Evolutionary conservation across 2,888 invertebrate species (phyloP).

Genomic region (Aspidiotus destructor): DNA sequence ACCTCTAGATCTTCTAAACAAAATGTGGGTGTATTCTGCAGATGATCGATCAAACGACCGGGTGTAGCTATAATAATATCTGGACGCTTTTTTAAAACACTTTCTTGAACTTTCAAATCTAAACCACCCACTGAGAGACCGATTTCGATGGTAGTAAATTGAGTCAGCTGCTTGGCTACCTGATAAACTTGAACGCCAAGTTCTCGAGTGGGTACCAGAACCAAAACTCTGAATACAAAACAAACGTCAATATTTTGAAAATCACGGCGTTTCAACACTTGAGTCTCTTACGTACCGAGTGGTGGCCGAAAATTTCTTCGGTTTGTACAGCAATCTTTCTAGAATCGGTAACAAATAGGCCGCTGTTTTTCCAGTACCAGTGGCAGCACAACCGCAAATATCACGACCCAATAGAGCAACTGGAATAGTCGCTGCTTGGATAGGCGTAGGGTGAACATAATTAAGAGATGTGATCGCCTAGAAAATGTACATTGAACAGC

Average conservation of each 20-base stretch:
- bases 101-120: slow-evolving; percentile 61
- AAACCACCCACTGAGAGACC: slow-evolving; percentile 80
- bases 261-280: neutral
- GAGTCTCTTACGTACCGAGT: slow-evolving; percentile 37
- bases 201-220: slow-evolving; percentile 93
- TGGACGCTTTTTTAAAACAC: slow-evolving; percentile 72
- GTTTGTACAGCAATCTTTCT: slow-evolving; percentile 81
- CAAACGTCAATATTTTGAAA: no score
- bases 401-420: slow-evolving; percentile 85
- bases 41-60: slow-evolving; percentile 92
- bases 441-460: slow-evolving; percentile 90
- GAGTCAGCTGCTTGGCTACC: slow-evolving; percentile 80
- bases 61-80: slow-evolving; percentile 98
- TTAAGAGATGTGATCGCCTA: slow-evolving; percentile 76
- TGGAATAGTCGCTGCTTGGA: slow-evolving; percentile 91
- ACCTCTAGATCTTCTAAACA: slow-evolving; percentile 83
- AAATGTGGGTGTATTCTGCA: slow-evolving; percentile 90
- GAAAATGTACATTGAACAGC: slow-evolving; percentile 34
- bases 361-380: slow-evolving; percentile 95
- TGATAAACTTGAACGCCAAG: slow-evolving; percentile 95
- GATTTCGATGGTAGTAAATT: slow-evolving; percentile 71
- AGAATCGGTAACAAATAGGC: slow-evolving; percentile 97
- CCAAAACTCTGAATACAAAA: slow-evolving; percentile 57
- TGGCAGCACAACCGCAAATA: slow-evolving; percentile 96
- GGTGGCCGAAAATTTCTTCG: slow-evolving; percentile 51